Conservation (phyloP, 2,888 invertebrate genomes). For the Ophioninae sp. region DNA sequence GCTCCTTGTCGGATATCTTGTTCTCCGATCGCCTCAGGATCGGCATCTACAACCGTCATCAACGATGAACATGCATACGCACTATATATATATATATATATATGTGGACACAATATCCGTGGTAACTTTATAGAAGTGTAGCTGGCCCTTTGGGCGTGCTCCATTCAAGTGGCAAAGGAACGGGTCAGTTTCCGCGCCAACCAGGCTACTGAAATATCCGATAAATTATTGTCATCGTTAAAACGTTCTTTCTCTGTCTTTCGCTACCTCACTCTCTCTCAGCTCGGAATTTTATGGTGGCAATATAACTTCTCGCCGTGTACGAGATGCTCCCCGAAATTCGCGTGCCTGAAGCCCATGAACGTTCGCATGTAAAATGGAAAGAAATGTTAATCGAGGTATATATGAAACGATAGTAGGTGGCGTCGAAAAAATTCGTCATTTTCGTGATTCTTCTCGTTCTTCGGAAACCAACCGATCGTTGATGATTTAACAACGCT, state of each 20-base stretch:
- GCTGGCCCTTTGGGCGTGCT: conserved; percentile 50
- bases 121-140: conserved; percentile 45
- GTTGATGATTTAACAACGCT: conserved; percentile 9
- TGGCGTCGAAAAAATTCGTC: not conserved
- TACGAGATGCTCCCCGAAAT: conserved; percentile 69
- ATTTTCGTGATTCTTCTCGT: not conserved
- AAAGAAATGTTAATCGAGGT: conserved; percentile 16
- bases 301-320: conserved; percentile 64
- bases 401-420: not conserved
- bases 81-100: conserved; percentile 11
- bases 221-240: conserved; percentile 77
- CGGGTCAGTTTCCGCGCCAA: conserved; percentile 71
- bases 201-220: conserved; percentile 72
- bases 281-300: conserved; percentile 69
- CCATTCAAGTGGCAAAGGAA: conserved; percentile 54
- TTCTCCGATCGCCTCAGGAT: conserved; percentile 68
- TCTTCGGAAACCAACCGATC: conserved; percentile 16
- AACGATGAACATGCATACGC: conserved; percentile 37
- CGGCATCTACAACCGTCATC: conserved; percentile 55
- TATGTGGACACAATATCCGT: not conserved
- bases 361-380: conserved; percentile 1
- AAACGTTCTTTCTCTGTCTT: conserved; percentile 53
- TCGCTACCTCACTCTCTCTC: not conserved
- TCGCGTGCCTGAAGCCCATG: conserved; percentile 19
- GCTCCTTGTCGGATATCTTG: conserved; percentile 68